These are phyloP conservation scores for Siderastrea siderea DNA, from an alignment of 92 coral and sea anemone species.

Conservation along the genomic window DNA sequence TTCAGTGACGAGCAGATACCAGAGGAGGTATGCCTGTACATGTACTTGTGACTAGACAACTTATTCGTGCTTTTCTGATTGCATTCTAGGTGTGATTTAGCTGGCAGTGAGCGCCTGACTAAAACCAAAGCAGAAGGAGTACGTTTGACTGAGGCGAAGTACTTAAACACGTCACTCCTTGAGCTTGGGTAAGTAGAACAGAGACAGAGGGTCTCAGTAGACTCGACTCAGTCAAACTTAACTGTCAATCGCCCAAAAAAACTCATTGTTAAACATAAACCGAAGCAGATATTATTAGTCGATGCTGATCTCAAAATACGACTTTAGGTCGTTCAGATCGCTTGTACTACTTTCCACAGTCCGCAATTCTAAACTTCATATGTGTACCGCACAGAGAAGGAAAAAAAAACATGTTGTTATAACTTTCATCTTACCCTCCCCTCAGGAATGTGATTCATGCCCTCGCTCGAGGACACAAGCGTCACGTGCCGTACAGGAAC, in stretches of 20 bases:
- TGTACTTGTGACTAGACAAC: background rate
- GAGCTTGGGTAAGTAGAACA: slow-evolving; percentile 85
- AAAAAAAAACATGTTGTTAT: background rate
- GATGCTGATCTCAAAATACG: background rate
- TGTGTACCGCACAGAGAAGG: background rate
- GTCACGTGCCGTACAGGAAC: slow-evolving; percentile 94
- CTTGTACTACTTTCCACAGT: no score
- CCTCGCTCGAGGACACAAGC: slow-evolving; percentile 90
- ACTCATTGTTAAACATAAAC: background rate
- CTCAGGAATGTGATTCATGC: slow-evolving; percentile 91
- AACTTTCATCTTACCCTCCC: background rate
- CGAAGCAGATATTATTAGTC: no score
- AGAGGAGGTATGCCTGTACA: background rate
- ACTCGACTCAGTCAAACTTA: no score
- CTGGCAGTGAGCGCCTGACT: slow-evolving; percentile 91
- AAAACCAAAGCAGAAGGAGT: slow-evolving; percentile 96
- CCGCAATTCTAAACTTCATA: no score
- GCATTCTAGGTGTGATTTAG: slow-evolving; percentile 85
- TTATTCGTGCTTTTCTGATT: background rate
- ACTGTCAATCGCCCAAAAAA: background rate
- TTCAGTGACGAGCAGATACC: background rate
- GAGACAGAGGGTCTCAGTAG: no score
- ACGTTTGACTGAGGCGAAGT: slow-evolving; percentile 87
- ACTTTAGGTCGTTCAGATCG: background rate
- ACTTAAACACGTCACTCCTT: slow-evolving; percentile 86